phyloP scores from a whole-genome alignment of 2,888 invertebrate genomes.

The Sylvicola cinctus region DNA sequence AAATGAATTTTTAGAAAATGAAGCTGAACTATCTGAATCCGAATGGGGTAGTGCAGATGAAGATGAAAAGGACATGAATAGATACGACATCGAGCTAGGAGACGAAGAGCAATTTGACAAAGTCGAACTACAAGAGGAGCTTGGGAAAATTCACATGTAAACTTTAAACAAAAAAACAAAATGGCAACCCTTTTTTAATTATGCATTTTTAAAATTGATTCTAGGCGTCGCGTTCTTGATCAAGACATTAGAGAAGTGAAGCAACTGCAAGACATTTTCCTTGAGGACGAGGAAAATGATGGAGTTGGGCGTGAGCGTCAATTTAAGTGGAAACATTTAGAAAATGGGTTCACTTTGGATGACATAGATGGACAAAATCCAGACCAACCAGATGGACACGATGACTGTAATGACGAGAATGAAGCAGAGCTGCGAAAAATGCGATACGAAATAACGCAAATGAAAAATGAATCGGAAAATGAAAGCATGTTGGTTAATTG shows the following conservation, averaged over 20 bases:
- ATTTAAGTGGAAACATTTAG: constrained; percentile 71
- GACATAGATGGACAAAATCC: constrained; percentile 13
- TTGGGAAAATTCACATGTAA: constrained; percentile 72
- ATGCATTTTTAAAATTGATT: too few species aligned
- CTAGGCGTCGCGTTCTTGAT: constrained; percentile 59
- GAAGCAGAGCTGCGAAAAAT: constrained; percentile 62
- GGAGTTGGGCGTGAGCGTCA: constrained; percentile 55
- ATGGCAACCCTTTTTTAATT: neutral
- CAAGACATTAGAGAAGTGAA: constrained; percentile 73
- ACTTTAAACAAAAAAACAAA: constrained; percentile 18
- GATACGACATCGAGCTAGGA: constrained; percentile 64
- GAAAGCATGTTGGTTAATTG: neutral
- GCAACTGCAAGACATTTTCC: constrained; percentile 62
- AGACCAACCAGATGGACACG: constrained; percentile 37
- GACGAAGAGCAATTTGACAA: constrained; percentile 70
- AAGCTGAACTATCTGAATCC: constrained; percentile 81
- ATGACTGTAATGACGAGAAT: constrained; percentile 38
- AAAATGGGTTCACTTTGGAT: constrained; percentile 25
- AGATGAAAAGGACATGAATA: constrained; percentile 60
- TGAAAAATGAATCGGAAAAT: neutral
- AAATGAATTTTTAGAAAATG: constrained; percentile 64
- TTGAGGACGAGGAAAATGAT: constrained; percentile 75
- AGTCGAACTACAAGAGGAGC: constrained; percentile 50
- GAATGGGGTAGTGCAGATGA: constrained; percentile 81
- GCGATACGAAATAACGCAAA: constrained; percentile 49